Evolutionary conservation across 2,113 vertebrate species (phyloP).

Genomic region (Callionymus lyra): DNA sequence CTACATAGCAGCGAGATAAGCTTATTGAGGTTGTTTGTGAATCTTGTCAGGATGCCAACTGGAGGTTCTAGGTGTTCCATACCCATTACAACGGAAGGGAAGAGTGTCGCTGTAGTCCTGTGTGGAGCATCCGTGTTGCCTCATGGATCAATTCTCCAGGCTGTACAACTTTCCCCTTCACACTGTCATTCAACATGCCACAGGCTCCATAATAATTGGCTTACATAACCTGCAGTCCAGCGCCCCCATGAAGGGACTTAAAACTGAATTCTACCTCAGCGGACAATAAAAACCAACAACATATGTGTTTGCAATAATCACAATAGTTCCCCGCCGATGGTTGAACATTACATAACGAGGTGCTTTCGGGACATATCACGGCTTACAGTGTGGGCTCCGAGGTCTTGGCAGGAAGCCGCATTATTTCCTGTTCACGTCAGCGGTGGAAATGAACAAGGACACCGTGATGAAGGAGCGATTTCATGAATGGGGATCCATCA

Average conservation of each 20-base stretch:
- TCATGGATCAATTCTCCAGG: too few species aligned
- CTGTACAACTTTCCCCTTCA: too few species aligned
- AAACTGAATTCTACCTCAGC: too few species aligned
- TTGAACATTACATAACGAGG: constrained; percentile 18
- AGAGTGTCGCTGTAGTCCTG: too few species aligned
- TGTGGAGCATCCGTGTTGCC: too few species aligned
- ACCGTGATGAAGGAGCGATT: constrained; percentile 33
- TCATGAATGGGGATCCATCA: constrained; percentile 38
- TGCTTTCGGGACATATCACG: constrained; percentile 30
- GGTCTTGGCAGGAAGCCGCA: constrained; percentile 47
- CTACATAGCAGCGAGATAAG: too few species aligned
- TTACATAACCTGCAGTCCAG: constrained; percentile 12
- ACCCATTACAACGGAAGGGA: too few species aligned
- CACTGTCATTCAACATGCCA: constrained; percentile 11
- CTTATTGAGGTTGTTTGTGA: too few species aligned
- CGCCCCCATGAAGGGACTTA: not conserved
- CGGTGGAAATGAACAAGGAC: constrained; percentile 34
- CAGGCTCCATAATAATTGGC: constrained; percentile 3
- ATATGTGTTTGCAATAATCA: not conserved
- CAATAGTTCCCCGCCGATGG: constrained; percentile 8
- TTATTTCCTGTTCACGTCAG: constrained; percentile 49
- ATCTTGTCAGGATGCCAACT: too few species aligned
- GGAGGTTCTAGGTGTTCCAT: too few species aligned
- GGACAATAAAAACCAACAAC: constrained; percentile 4
- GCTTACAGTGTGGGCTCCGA: constrained; percentile 24